These are phyloP conservation scores for Xenopus laevis DNA, from an alignment of 2,113 vertebrate species.

Conservation along the genomic window DNA sequence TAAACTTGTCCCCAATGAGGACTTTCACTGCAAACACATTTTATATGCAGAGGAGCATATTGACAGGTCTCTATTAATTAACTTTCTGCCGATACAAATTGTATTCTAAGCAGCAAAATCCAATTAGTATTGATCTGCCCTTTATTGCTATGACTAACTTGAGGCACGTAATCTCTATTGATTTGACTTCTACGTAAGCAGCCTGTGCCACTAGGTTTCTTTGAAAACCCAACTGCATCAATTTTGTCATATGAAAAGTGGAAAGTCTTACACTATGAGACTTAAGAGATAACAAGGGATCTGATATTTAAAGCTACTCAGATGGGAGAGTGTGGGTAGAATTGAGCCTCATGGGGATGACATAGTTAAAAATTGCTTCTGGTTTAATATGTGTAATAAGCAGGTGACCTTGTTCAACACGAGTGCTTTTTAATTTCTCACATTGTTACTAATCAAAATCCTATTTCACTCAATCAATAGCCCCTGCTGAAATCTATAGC, in stretches of 20 bases:
- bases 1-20: constrained; percentile 38
- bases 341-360: no score
- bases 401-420: no score
- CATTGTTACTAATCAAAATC: no score
- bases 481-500: no score
- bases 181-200: neutral
- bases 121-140: constrained; percentile 61
- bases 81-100: constrained; percentile 66
- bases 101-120: constrained; percentile 67
- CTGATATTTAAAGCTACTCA: neutral
- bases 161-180: constrained; percentile 35
- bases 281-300: neutral
- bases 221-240: constrained; percentile 20
- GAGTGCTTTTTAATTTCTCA: no score
- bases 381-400: no score
- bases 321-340: no score
- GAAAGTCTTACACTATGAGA: neutral
- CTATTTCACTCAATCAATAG: no score
- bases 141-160: constrained; percentile 19
- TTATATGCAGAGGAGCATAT: constrained; percentile 57
- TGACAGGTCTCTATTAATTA: constrained; percentile 67
- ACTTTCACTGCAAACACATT: constrained; percentile 49
- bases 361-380: no score
- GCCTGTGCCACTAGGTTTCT: neutral
- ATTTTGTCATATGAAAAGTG: neutral